Evolutionary conservation across 2,113 vertebrate genomes (phyloP).

Genomic region (Protomyctophum bolini): DNA sequence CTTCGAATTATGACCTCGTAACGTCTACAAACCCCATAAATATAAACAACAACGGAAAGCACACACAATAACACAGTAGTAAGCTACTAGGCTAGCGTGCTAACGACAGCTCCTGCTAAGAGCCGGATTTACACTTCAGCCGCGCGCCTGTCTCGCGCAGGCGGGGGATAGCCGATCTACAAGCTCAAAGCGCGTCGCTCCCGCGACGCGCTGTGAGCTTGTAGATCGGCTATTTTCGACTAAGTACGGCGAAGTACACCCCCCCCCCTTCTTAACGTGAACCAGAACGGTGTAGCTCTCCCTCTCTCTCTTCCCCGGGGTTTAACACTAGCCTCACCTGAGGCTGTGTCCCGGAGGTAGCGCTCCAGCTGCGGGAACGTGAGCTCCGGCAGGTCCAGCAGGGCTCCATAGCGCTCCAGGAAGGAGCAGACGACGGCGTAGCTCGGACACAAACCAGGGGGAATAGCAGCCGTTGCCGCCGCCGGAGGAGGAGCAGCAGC

Average conservation of each 20-base stretch:
- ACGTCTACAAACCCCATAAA: not conserved
- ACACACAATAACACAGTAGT: slow-evolving; percentile 80
- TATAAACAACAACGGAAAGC: slow-evolving; percentile 45
- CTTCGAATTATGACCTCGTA: not conserved
- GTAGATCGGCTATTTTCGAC: too few relatives aligned
- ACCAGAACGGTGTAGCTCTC: slow-evolving; percentile 6
- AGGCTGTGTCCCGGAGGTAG: slow-evolving; percentile 86
- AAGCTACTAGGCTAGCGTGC: slow-evolving; percentile 57
- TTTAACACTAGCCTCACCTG: slow-evolving; percentile 72
- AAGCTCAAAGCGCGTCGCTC: too few relatives aligned
- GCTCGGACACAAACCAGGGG: slow-evolving; percentile 88
- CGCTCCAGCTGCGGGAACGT: slow-evolving; percentile 93
- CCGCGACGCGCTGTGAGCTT: too few relatives aligned
- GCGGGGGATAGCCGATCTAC: too few relatives aligned
- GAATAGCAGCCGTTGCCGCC: slow-evolving; percentile 81
- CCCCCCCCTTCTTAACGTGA: slow-evolving; percentile 45
- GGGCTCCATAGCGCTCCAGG: slow-evolving; percentile 89
- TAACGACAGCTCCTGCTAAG: slow-evolving; percentile 34
- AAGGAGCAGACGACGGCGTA: slow-evolving; percentile 97
- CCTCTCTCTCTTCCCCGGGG: too few relatives aligned
- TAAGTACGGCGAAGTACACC: slow-evolving; percentile 43
- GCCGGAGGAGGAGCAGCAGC: slow-evolving; percentile 69
- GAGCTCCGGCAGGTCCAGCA: slow-evolving; percentile 90
- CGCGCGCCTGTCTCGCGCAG: too few relatives aligned
- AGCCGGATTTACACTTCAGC: too few relatives aligned